Percentiles rank a stretch among this genome's conserved stretches.
Evolutionary conservation across 2,888 invertebrate species (phyloP).

Genomic region (Hirtodrosophila alboralis): DNA sequence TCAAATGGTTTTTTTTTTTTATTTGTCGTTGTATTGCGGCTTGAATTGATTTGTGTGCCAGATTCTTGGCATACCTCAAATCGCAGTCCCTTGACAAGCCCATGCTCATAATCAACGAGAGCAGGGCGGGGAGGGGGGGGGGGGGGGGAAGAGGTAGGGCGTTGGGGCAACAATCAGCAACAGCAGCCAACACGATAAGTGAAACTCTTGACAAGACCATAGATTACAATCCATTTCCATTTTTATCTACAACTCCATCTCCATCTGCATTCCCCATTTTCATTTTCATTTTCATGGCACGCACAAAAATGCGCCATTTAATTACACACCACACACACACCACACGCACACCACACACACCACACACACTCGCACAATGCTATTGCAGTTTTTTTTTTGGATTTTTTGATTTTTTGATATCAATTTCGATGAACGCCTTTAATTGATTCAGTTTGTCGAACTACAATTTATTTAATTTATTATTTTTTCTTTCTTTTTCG

Average conservation of each 20-base stretch:
- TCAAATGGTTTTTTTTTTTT: slow-evolving; percentile 15
- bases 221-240: slow-evolving; percentile 21
- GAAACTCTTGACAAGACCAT: slow-evolving; percentile 49
- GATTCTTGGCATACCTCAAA: slow-evolving; percentile 67
- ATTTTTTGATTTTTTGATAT: slow-evolving; percentile 37
- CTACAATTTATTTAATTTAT: slow-evolving; percentile 64
- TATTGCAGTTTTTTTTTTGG: not conserved
- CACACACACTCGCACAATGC: slow-evolving; percentile 4
- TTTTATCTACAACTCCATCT: slow-evolving; percentile 46
- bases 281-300: slow-evolving; percentile 48
- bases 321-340: slow-evolving; percentile 32
- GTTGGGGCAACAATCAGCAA: too few species aligned
- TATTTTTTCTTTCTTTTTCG: slow-evolving; percentile 53
- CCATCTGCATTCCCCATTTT: slow-evolving; percentile 34
- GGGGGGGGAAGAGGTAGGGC: not conserved
- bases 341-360: slow-evolving; percentile 9
- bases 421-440: slow-evolving; percentile 34
- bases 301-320: slow-evolving; percentile 49
- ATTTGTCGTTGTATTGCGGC: slow-evolving; percentile 10
- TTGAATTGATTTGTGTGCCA: slow-evolving; percentile 48
- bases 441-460: slow-evolving; percentile 68
- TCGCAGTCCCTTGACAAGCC: slow-evolving; percentile 27
- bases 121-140: not conserved
- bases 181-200: slow-evolving; percentile 37
- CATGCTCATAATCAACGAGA: slow-evolving; percentile 7